phyloP scores from a whole-genome alignment of 2,797 vertebrate genomes.

The Glossophaga mutica region DNA sequence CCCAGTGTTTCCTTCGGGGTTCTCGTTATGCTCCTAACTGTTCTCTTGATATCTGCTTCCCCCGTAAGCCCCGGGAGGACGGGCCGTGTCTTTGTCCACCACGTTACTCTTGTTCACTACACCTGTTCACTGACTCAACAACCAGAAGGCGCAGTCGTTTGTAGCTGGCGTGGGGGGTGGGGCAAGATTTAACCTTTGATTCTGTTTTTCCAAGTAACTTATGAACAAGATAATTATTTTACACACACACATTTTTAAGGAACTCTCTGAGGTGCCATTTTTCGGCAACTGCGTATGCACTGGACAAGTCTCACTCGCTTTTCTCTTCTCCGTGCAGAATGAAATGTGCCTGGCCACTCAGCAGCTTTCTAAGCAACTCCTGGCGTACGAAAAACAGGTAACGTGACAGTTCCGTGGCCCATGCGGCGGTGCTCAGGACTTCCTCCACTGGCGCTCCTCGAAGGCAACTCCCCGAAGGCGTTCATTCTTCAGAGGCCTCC shows the following conservation, averaged over 20 bases:
- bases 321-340: conserved; percentile 85
- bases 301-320: conserved; percentile 6
- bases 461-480: background rate
- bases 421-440: background rate
- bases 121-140: background rate
- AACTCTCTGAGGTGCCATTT: background rate
- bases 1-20: background rate
- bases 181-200: background rate
- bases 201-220: background rate
- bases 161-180: background rate
- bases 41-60: background rate
- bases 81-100: background rate
- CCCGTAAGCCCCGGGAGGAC: background rate
- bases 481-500: background rate
- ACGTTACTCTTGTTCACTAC: background rate
- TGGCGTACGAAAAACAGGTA: conserved; percentile 98
- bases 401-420: background rate
- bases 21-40: background rate
- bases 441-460: background rate
- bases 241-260: background rate
- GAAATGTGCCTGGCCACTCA: conserved; percentile 98
- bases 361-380: conserved; percentile 94
- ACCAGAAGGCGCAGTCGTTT: background rate
- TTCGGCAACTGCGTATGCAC: background rate
- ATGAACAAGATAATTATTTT: background rate